A percentile compares a stretch with the other conserved stretches of the same genome.
Conservation (phyloP, 2,888 invertebrate genomes). For the Lasioglossum marginatum region DNA sequence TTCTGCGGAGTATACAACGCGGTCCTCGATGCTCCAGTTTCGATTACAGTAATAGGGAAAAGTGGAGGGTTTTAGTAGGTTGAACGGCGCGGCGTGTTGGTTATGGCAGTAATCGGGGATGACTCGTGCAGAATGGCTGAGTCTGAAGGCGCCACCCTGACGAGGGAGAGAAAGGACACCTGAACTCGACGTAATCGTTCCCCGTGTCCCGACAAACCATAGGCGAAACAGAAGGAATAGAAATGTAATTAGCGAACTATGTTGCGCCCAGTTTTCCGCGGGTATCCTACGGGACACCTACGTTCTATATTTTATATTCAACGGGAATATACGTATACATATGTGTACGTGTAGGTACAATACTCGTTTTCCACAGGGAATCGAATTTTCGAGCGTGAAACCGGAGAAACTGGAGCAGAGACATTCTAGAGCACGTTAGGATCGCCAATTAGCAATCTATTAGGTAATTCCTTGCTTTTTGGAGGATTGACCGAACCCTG, state of each 20-base stretch:
- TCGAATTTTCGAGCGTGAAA: not conserved
- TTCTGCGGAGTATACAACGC: not conserved
- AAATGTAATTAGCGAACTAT: conserved; percentile 18
- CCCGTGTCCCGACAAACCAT: conserved; percentile 26
- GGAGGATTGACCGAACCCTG: not conserved
- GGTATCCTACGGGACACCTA: not conserved
- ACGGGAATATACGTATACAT: not conserved
- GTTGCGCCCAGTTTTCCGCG: not conserved
- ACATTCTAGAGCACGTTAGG: not conserved
- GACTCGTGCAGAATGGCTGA: conserved; percentile 50
- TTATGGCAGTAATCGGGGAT: conserved; percentile 17
- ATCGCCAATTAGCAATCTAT: not conserved
- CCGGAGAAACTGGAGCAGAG: not conserved
- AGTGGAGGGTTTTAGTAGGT: not conserved
- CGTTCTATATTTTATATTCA: not conserved
- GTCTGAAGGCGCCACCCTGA: conserved; percentile 42
- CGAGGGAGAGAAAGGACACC: conserved; percentile 48
- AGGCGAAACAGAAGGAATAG: conserved; percentile 25
- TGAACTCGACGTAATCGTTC: conserved; percentile 55
- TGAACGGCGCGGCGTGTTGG: conserved; percentile 13
- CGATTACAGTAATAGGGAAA: conserved; percentile 7
- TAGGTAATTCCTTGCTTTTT: not conserved
- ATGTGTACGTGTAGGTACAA: not conserved
- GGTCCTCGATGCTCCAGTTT: not conserved
- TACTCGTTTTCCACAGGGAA: not conserved